These are phyloP conservation scores for Poeciliopsis turneri DNA, from an alignment of 2,797 vertebrate genomes.

Conservation along the genomic window DNA sequence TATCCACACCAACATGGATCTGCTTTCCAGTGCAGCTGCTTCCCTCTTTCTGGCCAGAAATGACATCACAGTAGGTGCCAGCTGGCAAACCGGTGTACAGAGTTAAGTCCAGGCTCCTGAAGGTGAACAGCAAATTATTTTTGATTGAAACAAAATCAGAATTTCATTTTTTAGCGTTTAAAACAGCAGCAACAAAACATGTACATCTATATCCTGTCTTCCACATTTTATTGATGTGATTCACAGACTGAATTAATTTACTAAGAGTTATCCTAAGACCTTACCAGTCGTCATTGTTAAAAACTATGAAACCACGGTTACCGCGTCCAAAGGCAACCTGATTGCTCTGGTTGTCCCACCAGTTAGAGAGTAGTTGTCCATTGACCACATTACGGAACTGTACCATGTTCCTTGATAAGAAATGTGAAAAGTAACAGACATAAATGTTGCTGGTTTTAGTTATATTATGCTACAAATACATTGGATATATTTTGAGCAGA, in stretches of 20 bases:
- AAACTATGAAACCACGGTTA: conserved; percentile 88
- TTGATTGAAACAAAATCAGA: neutral
- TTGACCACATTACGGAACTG: conserved; percentile 90
- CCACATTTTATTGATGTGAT: neutral
- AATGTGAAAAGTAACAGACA: neutral
- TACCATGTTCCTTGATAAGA: conserved; percentile 89
- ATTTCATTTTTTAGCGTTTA: neutral
- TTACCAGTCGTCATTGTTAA: conserved; percentile 95
- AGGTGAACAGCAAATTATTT: neutral
- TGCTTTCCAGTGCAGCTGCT: conserved; percentile 84
- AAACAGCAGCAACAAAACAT: neutral
- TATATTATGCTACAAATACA: neutral
- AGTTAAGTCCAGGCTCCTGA: conserved; percentile 81
- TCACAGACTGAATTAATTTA: neutral
- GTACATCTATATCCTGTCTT: neutral
- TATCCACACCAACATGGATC: conserved; percentile 80
- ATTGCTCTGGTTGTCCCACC: conserved; percentile 95
- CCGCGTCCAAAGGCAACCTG: conserved; percentile 94
- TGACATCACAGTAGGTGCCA: conserved; percentile 92
- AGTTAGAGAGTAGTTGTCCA: conserved; percentile 86
- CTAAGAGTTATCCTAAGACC: conserved; percentile 14
- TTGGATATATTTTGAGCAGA: neutral
- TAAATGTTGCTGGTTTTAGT: neutral
- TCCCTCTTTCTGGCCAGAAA: conserved; percentile 88
- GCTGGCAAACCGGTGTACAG: conserved; percentile 87